phyloP scores from a whole-genome alignment of 1,140 invertebrate genomes.

The Pseudoatta argentina region DNA sequence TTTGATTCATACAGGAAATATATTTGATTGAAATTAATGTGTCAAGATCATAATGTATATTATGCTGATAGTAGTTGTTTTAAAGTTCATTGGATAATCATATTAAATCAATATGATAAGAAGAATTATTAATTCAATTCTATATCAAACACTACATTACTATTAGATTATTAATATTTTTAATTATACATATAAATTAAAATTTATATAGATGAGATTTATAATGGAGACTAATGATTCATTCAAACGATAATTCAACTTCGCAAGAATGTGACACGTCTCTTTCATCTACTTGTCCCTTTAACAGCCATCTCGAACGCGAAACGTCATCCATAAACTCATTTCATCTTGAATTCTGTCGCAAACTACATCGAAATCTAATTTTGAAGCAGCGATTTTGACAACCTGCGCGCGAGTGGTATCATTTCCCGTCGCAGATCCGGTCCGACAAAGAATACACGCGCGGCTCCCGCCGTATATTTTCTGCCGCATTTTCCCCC shows the following conservation, averaged over 20 bases:
- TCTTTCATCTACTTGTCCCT: background rate
- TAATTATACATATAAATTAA: background rate
- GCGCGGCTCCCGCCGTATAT: background rate
- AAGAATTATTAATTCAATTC: background rate
- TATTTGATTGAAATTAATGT: background rate
- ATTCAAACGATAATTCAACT: constrained; percentile 15
- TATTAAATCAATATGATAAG: background rate
- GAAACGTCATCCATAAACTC: background rate
- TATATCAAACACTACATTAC: constrained; percentile 1
- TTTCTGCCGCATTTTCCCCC: constrained; percentile 39
- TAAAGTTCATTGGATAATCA: background rate
- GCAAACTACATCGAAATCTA: constrained; percentile 12
- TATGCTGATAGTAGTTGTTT: background rate
- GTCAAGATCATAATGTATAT: background rate
- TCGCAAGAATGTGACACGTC: background rate
- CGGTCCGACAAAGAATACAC: constrained; percentile 16
- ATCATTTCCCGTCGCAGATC: constrained; percentile 41
- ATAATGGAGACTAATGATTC: constrained; percentile 40
- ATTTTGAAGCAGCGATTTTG: constrained; percentile 26
- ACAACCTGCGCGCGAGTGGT: background rate
- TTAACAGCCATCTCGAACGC: background rate
- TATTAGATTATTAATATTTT: background rate
- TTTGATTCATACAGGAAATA: background rate
- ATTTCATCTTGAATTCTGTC: constrained; percentile 26
- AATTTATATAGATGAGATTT: background rate